These are phyloP conservation scores for Hippocampus guttulatus DNA, from an alignment of 2,113 vertebrate genomes.

Conservation along the genomic window DNA sequence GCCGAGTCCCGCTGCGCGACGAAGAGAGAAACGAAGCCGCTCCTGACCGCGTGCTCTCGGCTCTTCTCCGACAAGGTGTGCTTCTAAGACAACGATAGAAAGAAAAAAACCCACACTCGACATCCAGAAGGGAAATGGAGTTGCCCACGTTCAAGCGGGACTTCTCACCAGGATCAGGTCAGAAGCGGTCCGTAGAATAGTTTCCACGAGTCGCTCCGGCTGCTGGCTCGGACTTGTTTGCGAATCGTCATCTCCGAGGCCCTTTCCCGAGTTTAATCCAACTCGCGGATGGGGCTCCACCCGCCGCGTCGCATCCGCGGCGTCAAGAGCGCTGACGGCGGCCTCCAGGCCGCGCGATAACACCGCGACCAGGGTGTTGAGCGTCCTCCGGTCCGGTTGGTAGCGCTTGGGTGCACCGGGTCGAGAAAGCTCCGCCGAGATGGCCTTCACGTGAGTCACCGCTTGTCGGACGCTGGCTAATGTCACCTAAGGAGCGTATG, in stretches of 20 bases:
- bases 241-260: not conserved
- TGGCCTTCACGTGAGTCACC: conserved; percentile 27
- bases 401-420: not conserved
- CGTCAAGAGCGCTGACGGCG: not conserved
- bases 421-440: conserved; percentile 36
- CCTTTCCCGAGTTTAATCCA: not conserved
- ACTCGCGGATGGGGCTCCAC: not conserved
- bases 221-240: conserved; percentile 14
- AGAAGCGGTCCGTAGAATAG: conserved; percentile 61
- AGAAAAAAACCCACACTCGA: not conserved
- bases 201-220: conserved; percentile 34
- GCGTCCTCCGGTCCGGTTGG: conserved; percentile 23
- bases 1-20: conserved; percentile 28
- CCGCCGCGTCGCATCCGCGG: conserved; percentile 8
- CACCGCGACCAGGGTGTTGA: conserved; percentile 55
- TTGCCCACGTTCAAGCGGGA: not conserved
- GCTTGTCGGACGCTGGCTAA: conserved; percentile 51
- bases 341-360: conserved; percentile 64
- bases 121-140: not conserved
- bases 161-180: conserved; percentile 73
- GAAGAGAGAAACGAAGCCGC: conserved; percentile 43
- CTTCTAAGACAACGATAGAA: conserved; percentile 49
- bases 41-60: conserved; percentile 46
- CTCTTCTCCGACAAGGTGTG: conserved; percentile 36
- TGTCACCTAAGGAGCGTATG: conserved; percentile 53